Evolutionary conservation across 1,140 invertebrate species (phyloP), one percentile per base, ranked within the genome.

Genomic region (Lordiphosa mommai): DNA sequence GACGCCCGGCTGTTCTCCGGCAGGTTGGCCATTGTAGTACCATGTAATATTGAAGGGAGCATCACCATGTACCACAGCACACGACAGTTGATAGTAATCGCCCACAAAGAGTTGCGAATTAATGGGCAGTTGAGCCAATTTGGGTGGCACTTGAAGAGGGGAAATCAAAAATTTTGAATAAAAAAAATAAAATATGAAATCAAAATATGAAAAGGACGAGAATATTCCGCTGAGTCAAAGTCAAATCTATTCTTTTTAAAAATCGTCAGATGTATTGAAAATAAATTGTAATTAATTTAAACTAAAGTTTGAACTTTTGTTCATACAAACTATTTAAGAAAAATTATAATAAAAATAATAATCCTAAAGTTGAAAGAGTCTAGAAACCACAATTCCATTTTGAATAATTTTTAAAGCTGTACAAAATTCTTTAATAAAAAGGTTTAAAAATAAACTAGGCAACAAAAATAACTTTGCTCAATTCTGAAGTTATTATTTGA

Each of bases 101-200:
- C 94, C 95, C 87, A 93, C 93, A 89, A 94, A 94, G 10, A 94
- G 91, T 50, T 93, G 93, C 66, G 94, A 93, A 64, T 96, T 95
- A 47, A 93, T 92, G 12, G 86, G 82, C 43, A 88, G 41, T 12
- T 72, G 64, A 70, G 93, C 91, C 90, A 96, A 93, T 90, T 94
- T 92, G 60, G 94, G 95, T 72, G 91, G 90, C 88, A 95, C 94
- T 95, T 63, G 13, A 36, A 29, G n/a, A 5, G 4, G 9, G 10
- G 3, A 14, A 43, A 36, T 9, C 13, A 40, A 53, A 53, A 33
- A 10, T 57, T 37, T 53, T 10, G n/a, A n/a, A n/a, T 4, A 59
- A 29, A 23, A 41, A 58, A 61, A 41, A 13, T 32, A 52, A 52
- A 38, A 33, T 29, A n/a, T 41, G 32, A 55, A 57, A 57, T 61